Evolutionary conservation across 2,888 invertebrate genomes (phyloP), one percentile per base, ranked within the genome.

Genomic region (Empis stercorea): DNA sequence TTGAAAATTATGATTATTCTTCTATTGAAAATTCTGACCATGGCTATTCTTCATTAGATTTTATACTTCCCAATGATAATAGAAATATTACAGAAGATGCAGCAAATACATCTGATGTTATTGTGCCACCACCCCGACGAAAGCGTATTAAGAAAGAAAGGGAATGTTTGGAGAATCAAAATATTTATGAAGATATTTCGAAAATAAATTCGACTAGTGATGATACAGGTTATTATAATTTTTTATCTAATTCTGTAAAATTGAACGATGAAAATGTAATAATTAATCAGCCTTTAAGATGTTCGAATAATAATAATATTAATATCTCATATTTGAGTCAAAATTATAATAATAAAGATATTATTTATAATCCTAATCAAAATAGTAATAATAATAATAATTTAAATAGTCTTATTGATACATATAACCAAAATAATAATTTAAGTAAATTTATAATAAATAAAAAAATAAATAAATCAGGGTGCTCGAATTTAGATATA

Each of bases 401-500:
- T 36, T 30, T 30, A 34, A 44, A 47, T 15, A 30, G 40, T 40
- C 17, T 43, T 47, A 43, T 30, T 39, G n/a, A 43, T 43, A 46
- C 38, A 44, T 43, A 40, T 39, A 38, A 14, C 3, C 13, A 39
- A 39, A 32, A 15, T 9, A 30, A 32, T 16, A 32, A 45, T 30
- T 38, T 39, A 27, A 16, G 13, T 39, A 38, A 17, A 7, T 17
- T 30, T 30, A 30, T 30, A 17, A 45, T 10, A 16, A 17, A 34
- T 17, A 37, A 43, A 45, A 47, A 48, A 45, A 47, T 46, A 45
- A 52, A 52, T 48, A 48, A 50, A 52, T 50, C 52, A 52, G 52
- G 51, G 51, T 51, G 51, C 49, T 51, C 51, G 46, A 51, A 49
- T 46, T 40, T 51, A 51, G 51, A 49, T 10, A 38, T 49, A 48